phyloP scores from a whole-genome alignment of 2,113 vertebrate species.

The Merops nubicus region DNA sequence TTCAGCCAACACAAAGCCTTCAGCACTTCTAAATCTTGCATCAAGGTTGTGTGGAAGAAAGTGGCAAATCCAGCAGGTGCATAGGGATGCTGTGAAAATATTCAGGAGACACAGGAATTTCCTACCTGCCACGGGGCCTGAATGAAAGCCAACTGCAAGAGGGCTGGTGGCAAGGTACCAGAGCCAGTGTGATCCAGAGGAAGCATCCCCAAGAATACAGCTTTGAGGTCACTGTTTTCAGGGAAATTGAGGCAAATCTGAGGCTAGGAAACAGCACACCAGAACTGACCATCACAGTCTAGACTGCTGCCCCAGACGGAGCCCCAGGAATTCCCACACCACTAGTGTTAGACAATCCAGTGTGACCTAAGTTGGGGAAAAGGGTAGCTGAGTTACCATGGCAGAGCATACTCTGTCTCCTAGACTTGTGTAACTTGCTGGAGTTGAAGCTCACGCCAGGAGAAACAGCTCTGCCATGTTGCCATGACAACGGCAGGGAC shows the following conservation, averaged over 20 bases:
- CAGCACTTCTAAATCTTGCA: not conserved
- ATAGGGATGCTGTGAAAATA: not conserved
- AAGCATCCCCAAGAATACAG: not conserved
- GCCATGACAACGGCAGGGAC: conserved; percentile 80
- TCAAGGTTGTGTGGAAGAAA: not conserved
- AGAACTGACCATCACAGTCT: fast-evolving
- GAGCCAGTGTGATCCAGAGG: fast-evolving
- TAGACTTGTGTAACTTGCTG: not conserved
- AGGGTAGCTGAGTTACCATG: not conserved
- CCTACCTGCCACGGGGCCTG: fast-evolving
- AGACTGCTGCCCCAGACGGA: fast-evolving
- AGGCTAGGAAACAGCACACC: not conserved
- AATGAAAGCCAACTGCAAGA: not conserved
- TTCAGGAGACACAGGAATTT: not conserved
- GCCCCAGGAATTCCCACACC: not conserved
- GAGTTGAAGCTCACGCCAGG: conserved; percentile 8
- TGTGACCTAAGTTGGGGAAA: not conserved
- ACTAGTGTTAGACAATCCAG: fast-evolving
- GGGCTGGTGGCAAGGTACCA: not conserved
- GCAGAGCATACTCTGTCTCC: not conserved
- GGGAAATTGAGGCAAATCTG: not conserved
- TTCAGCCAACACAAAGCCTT: not conserved
- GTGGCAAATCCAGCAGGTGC: not conserved
- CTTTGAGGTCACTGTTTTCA: fast-evolving
- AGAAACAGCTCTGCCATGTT: conserved; percentile 57